Evolutionary conservation across 1,140 invertebrate genomes (phyloP).

Genomic region (Atta cephalotes): DNA sequence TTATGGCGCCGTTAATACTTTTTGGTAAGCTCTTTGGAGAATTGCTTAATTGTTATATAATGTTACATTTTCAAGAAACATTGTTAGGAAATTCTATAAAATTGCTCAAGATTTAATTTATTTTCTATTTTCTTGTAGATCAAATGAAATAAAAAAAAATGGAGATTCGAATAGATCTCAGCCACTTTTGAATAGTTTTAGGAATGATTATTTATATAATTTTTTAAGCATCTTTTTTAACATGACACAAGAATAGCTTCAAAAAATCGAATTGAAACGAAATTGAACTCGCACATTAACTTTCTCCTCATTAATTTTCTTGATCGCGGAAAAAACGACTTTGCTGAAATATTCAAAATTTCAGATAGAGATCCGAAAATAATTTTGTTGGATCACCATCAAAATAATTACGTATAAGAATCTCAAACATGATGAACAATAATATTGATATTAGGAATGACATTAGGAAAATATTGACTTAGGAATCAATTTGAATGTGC

Average conservation of each 20-base stretch:
- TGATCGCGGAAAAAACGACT: background rate
- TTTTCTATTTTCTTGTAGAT: background rate
- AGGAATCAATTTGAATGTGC: no score
- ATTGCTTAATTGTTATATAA: background rate
- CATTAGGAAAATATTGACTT: no score
- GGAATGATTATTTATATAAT: background rate
- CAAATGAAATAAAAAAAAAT: background rate
- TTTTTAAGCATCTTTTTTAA: background rate
- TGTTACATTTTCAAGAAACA: background rate
- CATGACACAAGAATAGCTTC: background rate
- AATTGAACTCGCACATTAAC: background rate
- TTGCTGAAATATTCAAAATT: no score
- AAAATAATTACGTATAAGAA: no score
- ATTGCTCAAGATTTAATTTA: background rate
- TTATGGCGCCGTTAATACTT: constrained; percentile 52
- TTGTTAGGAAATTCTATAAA: background rate
- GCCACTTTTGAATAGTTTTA: background rate
- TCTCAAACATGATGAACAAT: no score
- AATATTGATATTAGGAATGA: no score
- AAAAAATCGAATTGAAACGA: background rate
- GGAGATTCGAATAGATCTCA: background rate
- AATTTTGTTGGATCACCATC: no score
- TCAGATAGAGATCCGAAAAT: no score
- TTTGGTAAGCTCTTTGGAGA: constrained; percentile 72
- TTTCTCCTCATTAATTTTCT: background rate